Evolutionary conservation across 2,888 invertebrate species (phyloP).

Genomic region (Prostheceraeus crozeri): DNA sequence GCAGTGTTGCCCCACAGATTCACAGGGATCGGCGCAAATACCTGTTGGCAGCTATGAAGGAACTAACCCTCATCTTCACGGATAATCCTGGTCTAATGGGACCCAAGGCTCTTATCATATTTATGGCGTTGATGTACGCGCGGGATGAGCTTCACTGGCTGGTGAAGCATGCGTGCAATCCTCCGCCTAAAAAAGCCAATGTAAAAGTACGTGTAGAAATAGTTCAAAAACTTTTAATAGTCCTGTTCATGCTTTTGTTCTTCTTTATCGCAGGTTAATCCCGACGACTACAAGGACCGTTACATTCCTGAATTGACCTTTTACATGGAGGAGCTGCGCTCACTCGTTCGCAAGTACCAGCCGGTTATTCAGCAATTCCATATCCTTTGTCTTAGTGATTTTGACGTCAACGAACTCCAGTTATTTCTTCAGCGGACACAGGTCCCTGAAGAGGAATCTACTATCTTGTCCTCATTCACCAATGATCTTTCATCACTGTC

Average conservation of each 20-base stretch:
- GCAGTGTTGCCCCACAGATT: conserved; percentile 63
- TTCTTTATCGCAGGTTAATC: conserved; percentile 14
- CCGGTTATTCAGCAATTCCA: conserved; percentile 95
- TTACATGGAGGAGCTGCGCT: conserved; percentile 92
- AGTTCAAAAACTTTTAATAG: background rate
- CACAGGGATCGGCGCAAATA: conserved; percentile 94
- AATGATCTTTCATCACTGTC: conserved; percentile 65
- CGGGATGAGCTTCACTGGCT: conserved; percentile 94
- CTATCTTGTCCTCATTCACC: conserved; percentile 82
- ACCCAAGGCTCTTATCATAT: conserved; percentile 88
- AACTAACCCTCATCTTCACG: conserved; percentile 83
- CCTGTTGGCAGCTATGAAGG: conserved; percentile 83
- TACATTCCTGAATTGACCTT: conserved; percentile 83
- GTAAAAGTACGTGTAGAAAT: background rate
- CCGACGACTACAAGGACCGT: conserved; percentile 36
- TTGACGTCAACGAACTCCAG: conserved; percentile 65
- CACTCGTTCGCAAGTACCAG: conserved; percentile 58
- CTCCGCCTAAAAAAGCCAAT: conserved; percentile 62
- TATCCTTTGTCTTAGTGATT: conserved; percentile 89
- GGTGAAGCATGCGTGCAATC: conserved; percentile 87
- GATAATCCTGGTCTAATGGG: conserved; percentile 96
- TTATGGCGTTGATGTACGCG: conserved; percentile 87
- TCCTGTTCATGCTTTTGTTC: background rate
- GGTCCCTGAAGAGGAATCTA: conserved; percentile 82
- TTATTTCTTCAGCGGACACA: background rate